phyloP scores from a whole-genome alignment of 2,113 vertebrate genomes.

The sheep (Ovis aries) region ARS-UI_Ramb_v3.0 NC_056073.1:20079501-20080000 shows the following conservation, averaged over 20 bases:
- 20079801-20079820: neutral
- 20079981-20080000: neutral
- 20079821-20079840: neutral
- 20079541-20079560: neutral
- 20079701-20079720: neutral
- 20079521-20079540: neutral
- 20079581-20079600: neutral
- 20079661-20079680: neutral
- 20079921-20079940: neutral
- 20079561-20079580: neutral
- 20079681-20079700: too few species aligned
- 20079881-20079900: neutral
- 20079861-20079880: neutral
- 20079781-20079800: neutral
- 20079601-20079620: neutral
- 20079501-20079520: neutral
- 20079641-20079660: neutral
- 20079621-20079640: neutral
- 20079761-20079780: neutral
- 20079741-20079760: neutral
- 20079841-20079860: neutral
- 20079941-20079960: neutral
- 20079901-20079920: neutral
- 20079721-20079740: neutral
- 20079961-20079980: neutral